Percentiles rank a stretch among this genome's conserved stretches.
These are phyloP conservation scores for Arrhamphus sclerolepis DNA, from an alignment of 2,797 vertebrate genomes.

Conservation along the genomic window DNA sequence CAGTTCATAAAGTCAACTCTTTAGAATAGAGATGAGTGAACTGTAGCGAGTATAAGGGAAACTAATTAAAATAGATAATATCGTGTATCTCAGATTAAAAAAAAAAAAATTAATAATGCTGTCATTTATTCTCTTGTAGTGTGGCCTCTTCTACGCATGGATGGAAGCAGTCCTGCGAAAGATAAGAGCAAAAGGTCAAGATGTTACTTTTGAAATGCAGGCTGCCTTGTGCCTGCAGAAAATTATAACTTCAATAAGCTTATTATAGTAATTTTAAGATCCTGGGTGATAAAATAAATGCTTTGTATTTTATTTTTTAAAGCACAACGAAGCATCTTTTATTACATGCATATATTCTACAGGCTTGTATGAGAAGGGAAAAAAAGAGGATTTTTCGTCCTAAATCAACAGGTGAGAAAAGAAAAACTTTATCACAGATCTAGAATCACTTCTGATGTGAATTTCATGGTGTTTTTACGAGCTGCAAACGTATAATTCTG, in stretches of 20 bases:
- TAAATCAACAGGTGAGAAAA: slow-evolving; percentile 16
- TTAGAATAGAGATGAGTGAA: neutral
- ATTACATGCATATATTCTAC: neutral
- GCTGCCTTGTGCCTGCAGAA: slow-evolving; percentile 24
- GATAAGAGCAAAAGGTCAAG: slow-evolving; percentile 31
- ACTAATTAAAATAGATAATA: slow-evolving; percentile 11
- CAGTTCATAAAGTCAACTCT: neutral
- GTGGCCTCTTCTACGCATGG: neutral
- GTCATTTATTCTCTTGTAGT: slow-evolving; percentile 5
- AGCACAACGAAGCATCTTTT: slow-evolving; percentile 2
- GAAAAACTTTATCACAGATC: slow-evolving; percentile 42
- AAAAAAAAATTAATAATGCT: slow-evolving; percentile 8
- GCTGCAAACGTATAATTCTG: slow-evolving; percentile 47
- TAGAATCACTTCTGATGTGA: slow-evolving; percentile 41
- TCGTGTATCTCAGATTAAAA: neutral
- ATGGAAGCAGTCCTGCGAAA: slow-evolving; percentile 18
- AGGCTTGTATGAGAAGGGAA: slow-evolving; percentile 23
- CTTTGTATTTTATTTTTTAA: slow-evolving; percentile 36
- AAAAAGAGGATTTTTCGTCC: neutral
- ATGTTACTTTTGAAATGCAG: slow-evolving; percentile 37
- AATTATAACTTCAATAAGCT: slow-evolving; percentile 29
- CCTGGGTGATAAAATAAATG: slow-evolving; percentile 9
- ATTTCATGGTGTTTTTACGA: slow-evolving; percentile 48
- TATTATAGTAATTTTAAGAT: slow-evolving; percentile 32
- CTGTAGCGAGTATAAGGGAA: neutral